These are phyloP conservation scores for Odontamblyopus lacepedii DNA, from an alignment of 2,797 vertebrate genomes.

Conservation along the genomic window DNA sequence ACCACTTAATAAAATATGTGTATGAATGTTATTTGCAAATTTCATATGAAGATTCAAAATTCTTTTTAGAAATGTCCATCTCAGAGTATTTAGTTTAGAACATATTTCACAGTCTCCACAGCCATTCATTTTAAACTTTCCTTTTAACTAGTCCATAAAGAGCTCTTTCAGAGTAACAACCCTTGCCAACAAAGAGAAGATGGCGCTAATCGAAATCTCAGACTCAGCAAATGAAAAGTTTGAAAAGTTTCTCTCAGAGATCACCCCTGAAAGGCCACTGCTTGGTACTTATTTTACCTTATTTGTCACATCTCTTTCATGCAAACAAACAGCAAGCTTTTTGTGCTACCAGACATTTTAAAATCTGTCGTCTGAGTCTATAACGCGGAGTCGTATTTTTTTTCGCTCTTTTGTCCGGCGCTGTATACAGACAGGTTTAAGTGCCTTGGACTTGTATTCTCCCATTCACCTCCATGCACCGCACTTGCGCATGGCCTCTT, in stretches of 20 bases:
- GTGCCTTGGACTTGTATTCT: slow-evolving; percentile 68
- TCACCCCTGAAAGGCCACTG: slow-evolving; percentile 44
- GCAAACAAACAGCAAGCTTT: slow-evolving; percentile 50
- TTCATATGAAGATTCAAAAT: background rate
- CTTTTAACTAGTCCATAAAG: slow-evolving; percentile 34
- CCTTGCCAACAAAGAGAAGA: slow-evolving; percentile 31
- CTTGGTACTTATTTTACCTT: slow-evolving; percentile 44
- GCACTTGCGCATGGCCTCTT: slow-evolving; percentile 73
- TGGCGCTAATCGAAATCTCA: slow-evolving; percentile 43
- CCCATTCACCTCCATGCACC: slow-evolving; percentile 67
- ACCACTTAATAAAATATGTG: background rate
- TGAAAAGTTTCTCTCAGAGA: slow-evolving; percentile 45
- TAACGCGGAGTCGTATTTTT: slow-evolving; percentile 37
- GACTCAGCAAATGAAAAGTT: slow-evolving; percentile 46
- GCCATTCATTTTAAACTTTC: slow-evolving; percentile 21
- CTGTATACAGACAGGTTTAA: slow-evolving; percentile 73
- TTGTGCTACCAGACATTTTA: slow-evolving; percentile 46
- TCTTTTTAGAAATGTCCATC: background rate
- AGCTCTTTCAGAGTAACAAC: slow-evolving; percentile 45
- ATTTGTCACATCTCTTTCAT: slow-evolving; percentile 53
- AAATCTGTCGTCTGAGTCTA: slow-evolving; percentile 47
- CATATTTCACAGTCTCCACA: slow-evolving; percentile 13
- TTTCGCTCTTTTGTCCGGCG: slow-evolving; percentile 61
- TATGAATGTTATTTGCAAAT: background rate
- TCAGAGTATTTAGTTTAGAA: slow-evolving; percentile 7